Base-by-base conservation (phyloP, 2,888 invertebrate species). In the Nipponacmea schrenckii region DNA sequence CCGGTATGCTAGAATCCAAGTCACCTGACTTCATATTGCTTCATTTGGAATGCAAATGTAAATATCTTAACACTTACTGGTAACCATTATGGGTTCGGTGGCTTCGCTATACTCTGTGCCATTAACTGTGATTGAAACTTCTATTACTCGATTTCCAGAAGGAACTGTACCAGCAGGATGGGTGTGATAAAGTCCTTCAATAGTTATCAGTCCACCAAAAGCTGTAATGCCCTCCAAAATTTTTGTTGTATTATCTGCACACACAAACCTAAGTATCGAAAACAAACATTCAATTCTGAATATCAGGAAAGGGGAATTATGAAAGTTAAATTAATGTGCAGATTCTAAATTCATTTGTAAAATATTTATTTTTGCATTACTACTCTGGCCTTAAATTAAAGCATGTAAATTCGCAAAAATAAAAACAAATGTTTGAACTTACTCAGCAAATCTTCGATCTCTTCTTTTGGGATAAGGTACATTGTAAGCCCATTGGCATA, bases 61-160 rank as follows among this genome's bases (percentile, higher is more conserved):
- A 31, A 31, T 31, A 31, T 31, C 31, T 31, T 31, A 39, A 39
- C 39, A 27, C 74, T 71, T 67, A 78, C 80, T 66, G 69, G 77
- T 74, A 8, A 81, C 69, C 64, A 63, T 26, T 44, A 81, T 69
- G 48, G 72, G 62, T 64, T 79, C 64, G 3, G 79, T 75, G 15
- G 69, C 73, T 14, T 48, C 10, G 44, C 27, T 67, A 24, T 48
- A 20, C 26, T 74, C 65, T 17, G 39, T 67, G 12, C 68, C 65
- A 12, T 63, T 56, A 66, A 70, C 70, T n/a, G 70, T 62, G 10
- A 70, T 65, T 44, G 67, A 64, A 20, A 76, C 62, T 20, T 68
- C 68, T 66, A 73, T 72, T 10, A 73, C 68, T 31, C 78, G 65
- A 15, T 67, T 50, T 45, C 39, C 65, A n/a, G 67, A 20, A 39